phyloP scores from a whole-genome alignment of 2,113 vertebrate genomes.

The Falcunculus frontatus region DNA sequence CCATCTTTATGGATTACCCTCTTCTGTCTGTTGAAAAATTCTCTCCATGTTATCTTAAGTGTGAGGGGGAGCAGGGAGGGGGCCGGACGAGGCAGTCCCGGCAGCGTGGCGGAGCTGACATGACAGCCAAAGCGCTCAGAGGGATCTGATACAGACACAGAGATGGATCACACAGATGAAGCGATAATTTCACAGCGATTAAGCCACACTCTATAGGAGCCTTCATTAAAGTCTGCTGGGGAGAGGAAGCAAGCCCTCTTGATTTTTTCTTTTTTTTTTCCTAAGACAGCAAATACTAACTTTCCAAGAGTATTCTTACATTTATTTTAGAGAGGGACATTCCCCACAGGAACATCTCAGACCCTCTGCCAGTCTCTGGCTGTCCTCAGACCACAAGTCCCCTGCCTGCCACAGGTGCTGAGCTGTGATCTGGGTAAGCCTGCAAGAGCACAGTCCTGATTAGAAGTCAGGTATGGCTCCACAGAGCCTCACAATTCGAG shows the following conservation, averaged over 20 bases:
- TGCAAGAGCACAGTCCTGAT: not conserved
- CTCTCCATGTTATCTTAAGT: not conserved
- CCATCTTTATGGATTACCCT: not conserved
- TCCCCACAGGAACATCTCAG: not conserved
- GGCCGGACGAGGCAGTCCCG: not conserved
- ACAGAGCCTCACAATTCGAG: not conserved
- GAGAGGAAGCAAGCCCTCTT: not conserved
- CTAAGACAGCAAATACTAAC: not conserved
- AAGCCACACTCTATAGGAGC: slow-evolving; percentile 22
- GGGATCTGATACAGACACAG: slow-evolving; percentile 7
- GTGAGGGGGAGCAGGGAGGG: not conserved
- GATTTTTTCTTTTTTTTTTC: not conserved
- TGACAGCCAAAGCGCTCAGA: not conserved
- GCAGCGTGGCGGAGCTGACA: not conserved
- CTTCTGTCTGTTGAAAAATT: not conserved
- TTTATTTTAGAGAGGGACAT: not conserved
- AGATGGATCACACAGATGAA: slow-evolving; percentile 35
- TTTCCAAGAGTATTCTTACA: not conserved
- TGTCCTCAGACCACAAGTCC: not conserved
- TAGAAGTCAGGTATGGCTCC: not conserved
- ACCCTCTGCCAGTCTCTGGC: not conserved
- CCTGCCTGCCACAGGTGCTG: not conserved
- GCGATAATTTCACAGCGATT: slow-evolving; percentile 51
- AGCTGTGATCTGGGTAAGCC: not conserved
- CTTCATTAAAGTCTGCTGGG: slow-evolving; percentile 30